Percentiles rank a stretch among this genome's conserved stretches.
These are phyloP conservation scores for Apocrypta bakeri DNA, from an alignment of 1,140 invertebrate genomes.

Conservation along the genomic window DNA sequence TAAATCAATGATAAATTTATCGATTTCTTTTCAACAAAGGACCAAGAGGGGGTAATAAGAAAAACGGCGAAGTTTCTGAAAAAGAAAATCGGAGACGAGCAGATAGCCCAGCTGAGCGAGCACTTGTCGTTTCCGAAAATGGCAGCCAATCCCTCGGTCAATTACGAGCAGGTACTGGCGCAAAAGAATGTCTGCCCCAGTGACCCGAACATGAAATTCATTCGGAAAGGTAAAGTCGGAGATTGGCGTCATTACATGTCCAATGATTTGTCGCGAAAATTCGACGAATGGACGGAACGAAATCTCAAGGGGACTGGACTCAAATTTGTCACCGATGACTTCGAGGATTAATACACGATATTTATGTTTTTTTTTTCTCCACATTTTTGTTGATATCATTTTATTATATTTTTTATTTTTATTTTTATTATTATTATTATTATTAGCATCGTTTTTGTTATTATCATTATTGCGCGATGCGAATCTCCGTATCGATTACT, in stretches of 20 bases:
- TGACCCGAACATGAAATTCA: conserved; percentile 79
- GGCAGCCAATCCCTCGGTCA: conserved; percentile 86
- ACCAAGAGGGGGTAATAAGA: conserved; percentile 78
- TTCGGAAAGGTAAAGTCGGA: conserved; percentile 87
- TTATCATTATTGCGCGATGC: too few species aligned
- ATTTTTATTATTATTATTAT: background rate
- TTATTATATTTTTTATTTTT: background rate
- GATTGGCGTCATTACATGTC: conserved; percentile 90
- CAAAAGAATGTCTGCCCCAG: conserved; percentile 72
- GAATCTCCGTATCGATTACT: too few species aligned
- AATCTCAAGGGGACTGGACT: conserved; percentile 80
- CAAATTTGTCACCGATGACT: conserved; percentile 67
- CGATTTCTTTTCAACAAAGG: too few species aligned
- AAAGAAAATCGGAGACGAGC: conserved; percentile 79
- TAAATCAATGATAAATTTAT: too few species aligned
- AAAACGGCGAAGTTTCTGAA: conserved; percentile 84
- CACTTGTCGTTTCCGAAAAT: conserved; percentile 88
- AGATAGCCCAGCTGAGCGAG: conserved; percentile 80
- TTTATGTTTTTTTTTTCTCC: background rate
- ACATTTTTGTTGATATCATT: background rate
- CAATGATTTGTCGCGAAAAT: conserved; percentile 79
- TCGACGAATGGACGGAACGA: conserved; percentile 84
- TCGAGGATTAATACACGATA: conserved; percentile 29
- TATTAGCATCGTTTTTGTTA: too few species aligned
- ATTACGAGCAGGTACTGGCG: conserved; percentile 79